Percentiles rank a stretch among this genome's conserved stretches.
Evolutionary conservation across 2,797 vertebrate genomes (phyloP).

Genomic region (Meda fulgida): DNA sequence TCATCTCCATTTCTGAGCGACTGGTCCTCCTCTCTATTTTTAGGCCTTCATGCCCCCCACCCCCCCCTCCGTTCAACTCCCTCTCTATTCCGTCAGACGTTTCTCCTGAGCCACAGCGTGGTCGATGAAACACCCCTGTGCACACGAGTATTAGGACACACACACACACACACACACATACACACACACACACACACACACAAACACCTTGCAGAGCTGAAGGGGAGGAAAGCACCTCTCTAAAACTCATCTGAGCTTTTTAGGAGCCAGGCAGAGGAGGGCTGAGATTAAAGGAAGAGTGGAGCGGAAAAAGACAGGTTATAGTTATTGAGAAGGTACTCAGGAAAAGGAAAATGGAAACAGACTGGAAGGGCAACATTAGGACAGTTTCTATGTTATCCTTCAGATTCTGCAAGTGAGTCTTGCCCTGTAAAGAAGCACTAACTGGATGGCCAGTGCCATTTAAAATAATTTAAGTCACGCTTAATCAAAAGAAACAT

Average conservation of each 20-base stretch:
- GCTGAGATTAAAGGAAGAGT: slow-evolving; percentile 53
- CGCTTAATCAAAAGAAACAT: neutral
- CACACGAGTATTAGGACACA: slow-evolving; percentile 71
- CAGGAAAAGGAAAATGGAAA: slow-evolving; percentile 44
- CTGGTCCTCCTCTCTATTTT: slow-evolving; percentile 57
- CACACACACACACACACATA: slow-evolving; percentile 45
- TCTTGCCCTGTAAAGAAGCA: neutral
- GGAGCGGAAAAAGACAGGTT: slow-evolving; percentile 38
- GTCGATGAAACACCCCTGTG: slow-evolving; percentile 68
- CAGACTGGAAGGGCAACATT: slow-evolving; percentile 44
- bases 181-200: slow-evolving; percentile 41
- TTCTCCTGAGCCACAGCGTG: slow-evolving; percentile 56
- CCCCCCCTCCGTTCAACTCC: slow-evolving; percentile 38
- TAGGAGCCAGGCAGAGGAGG: slow-evolving; percentile 37
- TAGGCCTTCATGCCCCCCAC: slow-evolving; percentile 25
- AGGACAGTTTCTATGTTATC: slow-evolving; percentile 2
- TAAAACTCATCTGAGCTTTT: slow-evolving; percentile 57
- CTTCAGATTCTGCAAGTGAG: neutral
- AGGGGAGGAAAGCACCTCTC: slow-evolving; percentile 34
- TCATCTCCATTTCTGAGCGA: slow-evolving; percentile 23
- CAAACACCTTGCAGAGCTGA: slow-evolving; percentile 32
- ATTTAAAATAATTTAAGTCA: slow-evolving; percentile 8
- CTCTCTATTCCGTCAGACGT: slow-evolving; percentile 64
- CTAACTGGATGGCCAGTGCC: neutral
- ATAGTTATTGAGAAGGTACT: slow-evolving; percentile 51